A percentile compares a stretch with the other conserved stretches of the same genome.
These are phyloP conservation scores for Drosophila murphyi DNA, from an alignment of 1,140 invertebrate genomes.

Conservation along the genomic window DNA sequence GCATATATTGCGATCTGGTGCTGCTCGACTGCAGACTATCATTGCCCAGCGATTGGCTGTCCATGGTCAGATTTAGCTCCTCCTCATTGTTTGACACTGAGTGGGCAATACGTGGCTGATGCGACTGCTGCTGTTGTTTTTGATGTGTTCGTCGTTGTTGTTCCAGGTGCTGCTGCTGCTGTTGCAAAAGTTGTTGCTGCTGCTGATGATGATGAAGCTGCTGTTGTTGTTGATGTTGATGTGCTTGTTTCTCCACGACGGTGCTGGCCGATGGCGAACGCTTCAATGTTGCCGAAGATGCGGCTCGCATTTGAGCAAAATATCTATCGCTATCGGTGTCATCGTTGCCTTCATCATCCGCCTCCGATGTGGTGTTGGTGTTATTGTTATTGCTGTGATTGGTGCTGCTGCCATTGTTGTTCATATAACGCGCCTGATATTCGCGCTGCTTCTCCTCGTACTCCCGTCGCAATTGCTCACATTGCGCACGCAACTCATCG, in stretches of 20 bases:
- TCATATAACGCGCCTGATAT: constrained; percentile 64
- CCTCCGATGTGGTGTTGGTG: constrained; percentile 70
- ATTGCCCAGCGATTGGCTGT: constrained; percentile 72
- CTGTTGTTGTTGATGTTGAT: constrained; percentile 39
- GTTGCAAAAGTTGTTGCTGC: constrained; percentile 15
- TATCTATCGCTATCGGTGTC: constrained; percentile 73
- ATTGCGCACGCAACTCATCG: constrained; percentile 59
- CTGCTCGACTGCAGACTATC: constrained; percentile 81
- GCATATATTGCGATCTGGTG: constrained; percentile 77
- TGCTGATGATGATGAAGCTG: constrained; percentile 16
- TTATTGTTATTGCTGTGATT: constrained; percentile 26
- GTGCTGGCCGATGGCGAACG: constrained; percentile 59
- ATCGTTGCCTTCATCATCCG: constrained; percentile 77
- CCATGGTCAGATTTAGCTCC: constrained; percentile 62
- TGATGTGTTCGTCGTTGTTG: constrained; percentile 22
- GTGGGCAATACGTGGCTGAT: constrained; percentile 24
- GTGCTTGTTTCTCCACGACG: constrained; percentile 58
- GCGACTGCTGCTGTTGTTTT: constrained; percentile 6
- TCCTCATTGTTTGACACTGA: constrained; percentile 58
- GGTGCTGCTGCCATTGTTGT: constrained; percentile 36
- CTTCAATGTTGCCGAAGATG: constrained; percentile 66
- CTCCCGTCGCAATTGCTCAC: constrained; percentile 62
- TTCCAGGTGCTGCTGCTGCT: constrained; percentile 27
- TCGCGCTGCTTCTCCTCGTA: constrained; percentile 79
- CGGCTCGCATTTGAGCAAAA: constrained; percentile 53